These are phyloP conservation scores for Pogonomyrmex californicus DNA, from an alignment of 1,140 invertebrate species.

Conservation along the genomic window DNA sequence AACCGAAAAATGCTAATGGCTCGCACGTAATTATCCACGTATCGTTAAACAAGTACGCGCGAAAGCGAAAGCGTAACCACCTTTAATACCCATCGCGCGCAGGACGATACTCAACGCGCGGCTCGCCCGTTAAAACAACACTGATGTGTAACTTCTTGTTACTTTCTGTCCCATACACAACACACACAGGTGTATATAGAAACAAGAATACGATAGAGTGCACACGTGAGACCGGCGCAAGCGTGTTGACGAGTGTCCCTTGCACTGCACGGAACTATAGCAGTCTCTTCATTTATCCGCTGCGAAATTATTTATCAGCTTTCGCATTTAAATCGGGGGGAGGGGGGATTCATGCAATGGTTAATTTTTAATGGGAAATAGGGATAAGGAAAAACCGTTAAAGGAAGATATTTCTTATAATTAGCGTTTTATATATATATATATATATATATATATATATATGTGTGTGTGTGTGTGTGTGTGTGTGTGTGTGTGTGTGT, in stretches of 20 bases:
- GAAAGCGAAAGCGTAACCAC: constrained; percentile 40
- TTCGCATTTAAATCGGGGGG: constrained; percentile 17
- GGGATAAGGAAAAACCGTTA: background rate
- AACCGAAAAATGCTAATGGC: background rate
- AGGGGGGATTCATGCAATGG: background rate
- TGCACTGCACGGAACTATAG: constrained; percentile 66
- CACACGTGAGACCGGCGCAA: constrained; percentile 72
- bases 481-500: too few relatives aligned
- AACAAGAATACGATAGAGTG: constrained; percentile 50
- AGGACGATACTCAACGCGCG: constrained; percentile 18
- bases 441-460: background rate
- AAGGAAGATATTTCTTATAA: background rate
- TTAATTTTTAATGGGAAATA: constrained; percentile 51
- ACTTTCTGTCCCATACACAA: constrained; percentile 54
- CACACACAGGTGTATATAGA: constrained; percentile 38
- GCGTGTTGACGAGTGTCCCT: constrained; percentile 55
- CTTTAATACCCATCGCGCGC: constrained; percentile 8
- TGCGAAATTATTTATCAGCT: constrained; percentile 54
- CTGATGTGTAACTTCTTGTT: constrained; percentile 51
- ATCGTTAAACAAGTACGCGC: background rate
- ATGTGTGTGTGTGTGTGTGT: too few relatives aligned
- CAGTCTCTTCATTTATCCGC: constrained; percentile 34
- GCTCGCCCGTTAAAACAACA: constrained; percentile 58
- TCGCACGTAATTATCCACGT: constrained; percentile 13
- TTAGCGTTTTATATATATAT: background rate